Evolutionary conservation across 35 echinoderm and acorn worm genomes (phyloP).

Genomic region (Stichopus chloronotus): DNA sequence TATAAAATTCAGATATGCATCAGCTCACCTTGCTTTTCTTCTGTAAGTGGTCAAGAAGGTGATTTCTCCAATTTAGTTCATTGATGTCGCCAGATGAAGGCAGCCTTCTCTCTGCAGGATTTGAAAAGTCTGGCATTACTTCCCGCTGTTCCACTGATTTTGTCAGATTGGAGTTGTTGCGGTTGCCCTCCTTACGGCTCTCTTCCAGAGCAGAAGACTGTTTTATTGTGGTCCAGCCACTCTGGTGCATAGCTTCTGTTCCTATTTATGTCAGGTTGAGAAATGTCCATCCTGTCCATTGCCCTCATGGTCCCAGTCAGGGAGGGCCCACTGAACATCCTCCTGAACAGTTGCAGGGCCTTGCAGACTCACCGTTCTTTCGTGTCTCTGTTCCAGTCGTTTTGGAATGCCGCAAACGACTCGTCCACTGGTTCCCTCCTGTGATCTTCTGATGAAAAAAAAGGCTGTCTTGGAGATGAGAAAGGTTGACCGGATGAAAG

Average conservation of each 20-base stretch:
- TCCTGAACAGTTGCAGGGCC: neutral
- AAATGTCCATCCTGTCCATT: neutral
- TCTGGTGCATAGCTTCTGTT: neutral
- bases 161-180: neutral
- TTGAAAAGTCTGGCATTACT: neutral
- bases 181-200: neutral
- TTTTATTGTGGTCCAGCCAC: neutral
- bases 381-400: neutral
- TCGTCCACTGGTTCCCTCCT: neutral
- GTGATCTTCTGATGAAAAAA: neutral
- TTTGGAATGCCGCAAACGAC: neutral
- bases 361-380: neutral
- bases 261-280: neutral
- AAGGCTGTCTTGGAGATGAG: neutral
- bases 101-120: neutral
- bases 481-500: slow-evolving; percentile 31
- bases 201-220: neutral
- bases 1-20: too few species aligned
- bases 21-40: neutral
- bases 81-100: neutral
- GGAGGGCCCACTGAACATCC: slow-evolving; percentile 23
- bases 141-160: neutral
- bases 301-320: slow-evolving; percentile 23
- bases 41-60: slow-evolving; percentile 28
- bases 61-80: slow-evolving; percentile 24